Evolutionary conservation across 1,140 invertebrate species (phyloP).

Genomic region (Drosophila navojoa): DNA sequence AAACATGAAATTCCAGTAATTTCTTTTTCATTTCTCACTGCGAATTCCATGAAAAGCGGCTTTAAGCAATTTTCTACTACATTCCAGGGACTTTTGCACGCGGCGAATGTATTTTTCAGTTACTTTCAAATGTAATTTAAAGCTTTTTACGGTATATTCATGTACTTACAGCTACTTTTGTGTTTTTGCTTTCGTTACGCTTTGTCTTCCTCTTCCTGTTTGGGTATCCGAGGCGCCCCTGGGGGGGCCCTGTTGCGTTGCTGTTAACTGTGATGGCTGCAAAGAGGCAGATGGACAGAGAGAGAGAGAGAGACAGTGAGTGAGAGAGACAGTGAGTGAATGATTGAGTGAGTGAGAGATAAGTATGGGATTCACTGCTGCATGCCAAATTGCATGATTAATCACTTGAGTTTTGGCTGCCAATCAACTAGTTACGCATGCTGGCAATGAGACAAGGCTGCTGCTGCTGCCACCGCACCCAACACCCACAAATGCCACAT

Average conservation of each 20-base stretch:
- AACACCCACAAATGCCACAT: slow-evolving; percentile 19
- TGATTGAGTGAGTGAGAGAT: slow-evolving; percentile 12
- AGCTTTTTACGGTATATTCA: not conserved
- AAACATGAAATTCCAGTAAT: no score
- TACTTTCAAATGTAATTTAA: slow-evolving; percentile 1
- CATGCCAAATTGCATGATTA: slow-evolving; percentile 74
- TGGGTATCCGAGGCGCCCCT: slow-evolving; percentile 70
- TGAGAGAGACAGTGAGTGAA: not conserved
- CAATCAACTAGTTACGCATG: slow-evolving; percentile 43
- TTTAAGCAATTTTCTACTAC: no score
- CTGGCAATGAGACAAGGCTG: slow-evolving; percentile 27
- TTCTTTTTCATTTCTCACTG: no score
- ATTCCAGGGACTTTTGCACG: not conserved
- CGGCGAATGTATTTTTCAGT: not conserved
- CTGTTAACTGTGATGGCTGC: slow-evolving; percentile 69
- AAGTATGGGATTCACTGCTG: slow-evolving; percentile 13
- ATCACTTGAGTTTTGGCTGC: slow-evolving; percentile 61
- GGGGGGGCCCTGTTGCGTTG: slow-evolving; percentile 60
- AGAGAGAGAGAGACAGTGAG: slow-evolving; percentile 7
- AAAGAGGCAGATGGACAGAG: slow-evolving; percentile 16
- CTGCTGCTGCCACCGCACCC: slow-evolving; percentile 6
- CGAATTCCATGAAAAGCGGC: no score
- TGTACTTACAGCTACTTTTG: slow-evolving; percentile 37
- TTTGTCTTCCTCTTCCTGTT: slow-evolving; percentile 43
- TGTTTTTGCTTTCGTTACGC: slow-evolving; percentile 26